phyloP scores from a whole-genome alignment of 2,797 vertebrate species.

The Chelon auratus region DNA sequence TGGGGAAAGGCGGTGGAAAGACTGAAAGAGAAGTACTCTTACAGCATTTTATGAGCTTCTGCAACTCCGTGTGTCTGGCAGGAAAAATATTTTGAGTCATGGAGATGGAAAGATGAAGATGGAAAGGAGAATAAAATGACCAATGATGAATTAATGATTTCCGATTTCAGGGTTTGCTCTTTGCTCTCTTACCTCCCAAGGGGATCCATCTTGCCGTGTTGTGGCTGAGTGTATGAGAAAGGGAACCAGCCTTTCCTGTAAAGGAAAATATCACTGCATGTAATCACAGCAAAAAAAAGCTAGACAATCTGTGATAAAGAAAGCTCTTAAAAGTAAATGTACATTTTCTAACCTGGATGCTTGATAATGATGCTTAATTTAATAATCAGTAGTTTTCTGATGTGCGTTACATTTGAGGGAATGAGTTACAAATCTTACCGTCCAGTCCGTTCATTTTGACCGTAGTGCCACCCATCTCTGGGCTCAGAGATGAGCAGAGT shows the following conservation, averaged over 20 bases:
- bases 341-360: too few relatives aligned
- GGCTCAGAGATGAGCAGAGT: conserved; percentile 87
- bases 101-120: conserved; percentile 25
- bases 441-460: conserved; percentile 87
- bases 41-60: conserved; percentile 1
- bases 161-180: conserved; percentile 1
- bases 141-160: conserved; percentile 3
- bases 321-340: too few relatives aligned
- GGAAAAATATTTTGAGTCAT: conserved; percentile 24
- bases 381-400: neutral
- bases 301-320: neutral
- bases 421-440: conserved; percentile 69
- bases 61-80: conserved; percentile 11
- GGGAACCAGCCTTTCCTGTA: conserved; percentile 93
- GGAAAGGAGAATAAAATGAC: conserved; percentile 10
- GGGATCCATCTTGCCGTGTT: conserved; percentile 76
- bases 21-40: neutral
- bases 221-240: conserved; percentile 88
- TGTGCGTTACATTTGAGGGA: neutral
- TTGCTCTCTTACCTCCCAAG: conserved; percentile 76
- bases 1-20: conserved; percentile 25
- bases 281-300: neutral
- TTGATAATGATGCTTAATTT: too few relatives aligned
- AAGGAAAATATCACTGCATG: conserved; percentile 12
- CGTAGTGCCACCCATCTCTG: conserved; percentile 90